Evolutionary conservation across 2,888 invertebrate species (phyloP).

Genomic region (Eilema caniola): DNA sequence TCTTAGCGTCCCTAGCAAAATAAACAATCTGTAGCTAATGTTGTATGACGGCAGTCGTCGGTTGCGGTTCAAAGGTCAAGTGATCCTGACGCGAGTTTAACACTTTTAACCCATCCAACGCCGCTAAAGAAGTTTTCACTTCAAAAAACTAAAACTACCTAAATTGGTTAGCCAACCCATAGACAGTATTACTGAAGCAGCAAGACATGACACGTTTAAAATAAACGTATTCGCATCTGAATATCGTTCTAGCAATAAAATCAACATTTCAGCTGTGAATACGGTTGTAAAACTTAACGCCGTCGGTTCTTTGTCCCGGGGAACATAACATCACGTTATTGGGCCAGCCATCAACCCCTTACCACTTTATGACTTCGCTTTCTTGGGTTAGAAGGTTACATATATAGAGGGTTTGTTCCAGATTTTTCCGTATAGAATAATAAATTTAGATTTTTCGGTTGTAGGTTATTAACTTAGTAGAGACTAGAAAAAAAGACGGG

Average conservation of each 20-base stretch:
- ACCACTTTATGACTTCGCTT: slow-evolving; percentile 10
- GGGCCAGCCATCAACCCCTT: slow-evolving; percentile 16
- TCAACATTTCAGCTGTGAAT: slow-evolving; percentile 10
- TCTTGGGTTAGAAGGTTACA: slow-evolving; percentile 7
- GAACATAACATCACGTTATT: slow-evolving; percentile 12
- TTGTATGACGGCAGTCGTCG: no score
- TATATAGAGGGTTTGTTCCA: background rate
- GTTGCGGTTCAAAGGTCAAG: no score
- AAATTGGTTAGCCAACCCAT: background rate
- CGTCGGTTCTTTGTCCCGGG: slow-evolving; percentile 4
- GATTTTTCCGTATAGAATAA: background rate
- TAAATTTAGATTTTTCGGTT: background rate
- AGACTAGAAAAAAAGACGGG: no score
- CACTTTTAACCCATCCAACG: no score
- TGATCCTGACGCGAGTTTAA: no score
- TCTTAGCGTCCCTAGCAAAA: no score
- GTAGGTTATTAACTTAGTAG: background rate
- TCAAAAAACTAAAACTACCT: no score
- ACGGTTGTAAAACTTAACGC: slow-evolving; percentile 16
- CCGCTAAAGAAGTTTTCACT: no score
- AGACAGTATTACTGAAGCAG: background rate
- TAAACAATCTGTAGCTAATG: no score
- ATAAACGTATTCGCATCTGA: slow-evolving; percentile 8
- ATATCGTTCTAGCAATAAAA: slow-evolving; percentile 13
- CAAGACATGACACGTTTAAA: background rate